Evolutionary conservation across 2,113 vertebrate genomes (phyloP).

Genomic region (Aegotheles bennettii): DNA sequence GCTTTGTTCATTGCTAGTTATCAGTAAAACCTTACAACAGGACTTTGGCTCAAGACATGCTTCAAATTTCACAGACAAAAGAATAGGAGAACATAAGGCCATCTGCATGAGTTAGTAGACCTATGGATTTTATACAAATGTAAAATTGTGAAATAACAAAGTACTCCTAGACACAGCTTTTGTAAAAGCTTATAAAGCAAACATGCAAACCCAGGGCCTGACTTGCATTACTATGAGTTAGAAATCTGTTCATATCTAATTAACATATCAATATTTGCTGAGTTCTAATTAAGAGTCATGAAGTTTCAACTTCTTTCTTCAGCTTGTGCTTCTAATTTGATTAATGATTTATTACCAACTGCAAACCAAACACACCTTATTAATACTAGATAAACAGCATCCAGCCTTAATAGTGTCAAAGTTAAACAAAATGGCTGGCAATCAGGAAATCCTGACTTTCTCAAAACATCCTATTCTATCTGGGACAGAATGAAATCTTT

Average conservation of each 20-base stretch:
- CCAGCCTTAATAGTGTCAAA: neutral
- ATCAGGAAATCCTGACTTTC: neutral
- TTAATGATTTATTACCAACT: neutral
- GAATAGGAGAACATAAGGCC: neutral
- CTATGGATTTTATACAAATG: neutral
- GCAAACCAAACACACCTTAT: neutral
- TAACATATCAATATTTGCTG: conserved; percentile 2
- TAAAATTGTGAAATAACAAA: neutral
- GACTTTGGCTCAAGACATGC: neutral
- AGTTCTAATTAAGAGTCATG: conserved; percentile 14
- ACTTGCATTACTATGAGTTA: neutral
- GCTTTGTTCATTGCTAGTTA: neutral
- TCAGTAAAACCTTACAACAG: neutral
- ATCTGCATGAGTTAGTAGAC: neutral
- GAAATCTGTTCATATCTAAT: neutral
- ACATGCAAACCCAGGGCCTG: neutral
- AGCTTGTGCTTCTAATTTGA: neutral
- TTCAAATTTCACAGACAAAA: neutral
- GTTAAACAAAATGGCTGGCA: neutral
- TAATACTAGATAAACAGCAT: neutral
- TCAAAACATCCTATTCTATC: neutral
- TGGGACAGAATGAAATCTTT: neutral
- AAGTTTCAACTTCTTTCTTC: conserved; percentile 21
- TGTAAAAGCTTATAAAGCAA: neutral
- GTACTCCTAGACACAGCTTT: neutral